These are phyloP conservation scores for Rhinogobius similis DNA, from an alignment of 2,113 vertebrate genomes.

Conservation along the genomic window DNA sequence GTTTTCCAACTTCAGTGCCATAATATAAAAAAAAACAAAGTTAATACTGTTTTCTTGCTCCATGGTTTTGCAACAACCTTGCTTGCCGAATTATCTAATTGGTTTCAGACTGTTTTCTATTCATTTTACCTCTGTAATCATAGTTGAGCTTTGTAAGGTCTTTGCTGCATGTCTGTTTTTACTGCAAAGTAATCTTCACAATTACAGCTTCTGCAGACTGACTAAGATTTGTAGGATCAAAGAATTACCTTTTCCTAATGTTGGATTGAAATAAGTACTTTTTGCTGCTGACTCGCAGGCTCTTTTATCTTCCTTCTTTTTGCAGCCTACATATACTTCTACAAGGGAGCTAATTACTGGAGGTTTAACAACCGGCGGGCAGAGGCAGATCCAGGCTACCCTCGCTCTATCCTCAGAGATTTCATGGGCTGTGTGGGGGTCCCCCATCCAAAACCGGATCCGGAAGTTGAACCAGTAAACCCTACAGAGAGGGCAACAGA, in stretches of 20 bases:
- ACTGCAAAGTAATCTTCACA: neutral
- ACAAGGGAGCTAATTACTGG: constrained; percentile 94
- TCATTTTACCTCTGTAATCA: constrained; percentile 4
- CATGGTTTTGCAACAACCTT: neutral
- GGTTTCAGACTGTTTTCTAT: neutral
- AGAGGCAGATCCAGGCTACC: constrained; percentile 88
- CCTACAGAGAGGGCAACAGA: constrained; percentile 52
- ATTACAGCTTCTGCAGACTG: neutral
- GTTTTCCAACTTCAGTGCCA: neutral
- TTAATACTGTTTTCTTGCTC: neutral
- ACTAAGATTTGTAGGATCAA: neutral
- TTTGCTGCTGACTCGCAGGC: neutral
- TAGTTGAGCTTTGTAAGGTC: neutral
- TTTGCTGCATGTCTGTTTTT: neutral
- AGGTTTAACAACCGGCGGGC: constrained; percentile 89
- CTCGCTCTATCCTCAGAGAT: constrained; percentile 93
- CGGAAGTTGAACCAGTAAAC: constrained; percentile 32
- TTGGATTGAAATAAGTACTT: neutral
- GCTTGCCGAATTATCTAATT: neutral
- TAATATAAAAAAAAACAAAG: neutral
- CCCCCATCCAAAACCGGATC: constrained; percentile 68
- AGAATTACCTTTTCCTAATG: neutral
- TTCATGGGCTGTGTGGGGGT: constrained; percentile 91
- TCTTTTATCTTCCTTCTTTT: neutral
- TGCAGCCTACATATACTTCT: constrained; percentile 93